A percentile compares a stretch with the other conserved stretches of the same genome.
phyloP scores from a whole-genome alignment of 2,113 vertebrate genomes.

The Thalassarche chlororhynchos region DNA sequence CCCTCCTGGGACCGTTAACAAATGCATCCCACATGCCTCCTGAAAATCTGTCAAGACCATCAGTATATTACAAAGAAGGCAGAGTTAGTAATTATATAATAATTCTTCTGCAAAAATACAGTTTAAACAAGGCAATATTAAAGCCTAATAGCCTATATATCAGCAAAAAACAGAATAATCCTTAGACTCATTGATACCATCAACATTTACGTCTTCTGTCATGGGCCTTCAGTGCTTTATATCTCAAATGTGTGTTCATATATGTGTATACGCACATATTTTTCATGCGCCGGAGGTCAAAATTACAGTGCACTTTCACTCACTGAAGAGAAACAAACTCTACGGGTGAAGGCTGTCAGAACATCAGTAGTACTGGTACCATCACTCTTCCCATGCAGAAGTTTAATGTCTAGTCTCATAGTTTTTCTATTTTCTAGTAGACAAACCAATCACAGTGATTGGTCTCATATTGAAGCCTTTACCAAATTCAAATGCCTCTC shows the following conservation, averaged over 20 bases:
- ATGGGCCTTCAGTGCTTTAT: not conserved
- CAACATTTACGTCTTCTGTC: not conserved
- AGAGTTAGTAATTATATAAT: not conserved
- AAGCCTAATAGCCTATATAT: not conserved
- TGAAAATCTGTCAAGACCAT: conserved; percentile 34
- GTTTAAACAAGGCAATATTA: not conserved
- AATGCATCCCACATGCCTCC: not conserved
- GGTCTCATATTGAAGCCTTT: not conserved
- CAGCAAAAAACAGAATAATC: not conserved
- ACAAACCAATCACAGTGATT: not conserved
- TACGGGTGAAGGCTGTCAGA: not conserved
- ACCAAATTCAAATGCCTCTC: not conserved
- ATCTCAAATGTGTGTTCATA: not conserved
- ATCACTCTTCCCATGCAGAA: not conserved
- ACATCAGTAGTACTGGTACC: not conserved
- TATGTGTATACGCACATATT: not conserved
- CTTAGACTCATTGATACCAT: not conserved
- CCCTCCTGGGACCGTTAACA: not conserved
- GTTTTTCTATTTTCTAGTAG: not conserved
- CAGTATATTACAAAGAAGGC: not conserved
- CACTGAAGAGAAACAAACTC: not conserved
- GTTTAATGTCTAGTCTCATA: not conserved
- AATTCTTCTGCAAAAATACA: not conserved
- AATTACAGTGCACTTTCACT: not conserved
- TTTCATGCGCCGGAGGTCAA: not conserved